Evolutionary conservation across 2,888 invertebrate species (phyloP), one percentile per base, ranked within the genome.

Genomic region (Amitus sp.): DNA sequence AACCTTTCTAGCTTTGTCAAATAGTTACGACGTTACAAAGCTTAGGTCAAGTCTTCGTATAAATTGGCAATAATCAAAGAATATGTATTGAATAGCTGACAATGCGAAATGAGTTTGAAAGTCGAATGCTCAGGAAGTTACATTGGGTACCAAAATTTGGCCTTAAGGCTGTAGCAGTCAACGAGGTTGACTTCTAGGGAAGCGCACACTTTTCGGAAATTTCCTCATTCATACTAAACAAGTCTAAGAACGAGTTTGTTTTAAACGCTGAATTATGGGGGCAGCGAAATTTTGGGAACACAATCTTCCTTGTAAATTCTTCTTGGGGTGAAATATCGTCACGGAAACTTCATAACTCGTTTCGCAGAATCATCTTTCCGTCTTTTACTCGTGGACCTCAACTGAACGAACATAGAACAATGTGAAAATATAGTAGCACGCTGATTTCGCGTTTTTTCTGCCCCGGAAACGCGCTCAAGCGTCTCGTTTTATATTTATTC

Each of bases 241-340:
- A 60, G 50, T 64, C 43, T 43, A 47, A 51, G 54, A 45, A 57
- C 58, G 59, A 65, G 58, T 52, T 55, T 46, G 45, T 65, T 65
- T 54, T 55, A 61, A 65, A 58, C 51, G 53, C 39, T 58, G 55
- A 59, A 49, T 60, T 58, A 65, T 47, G 55, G 28, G 55, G 42
- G 40, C 27, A 58, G 46, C 37, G 49, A 65, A 62, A 62, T 65
- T 55, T 58, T 45, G 42, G 23, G 47, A 54, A 49, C 58, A 65
- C 58, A 60, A 61, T 65, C 65, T 65, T 39, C 57, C 57, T 51
- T 55, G 65, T 65, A 65, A 65, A 65, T 58, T 65, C 52, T 65
- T 47, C 57, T 65, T 39, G 54, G 62, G 58, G 59, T 62, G 62
- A 65, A 65, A 65, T 65, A 65, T 62, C 50, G 65, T 65, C 65